Evolutionary conservation across 1,140 invertebrate genomes (phyloP).

Genomic region (Anastatus disparis): DNA sequence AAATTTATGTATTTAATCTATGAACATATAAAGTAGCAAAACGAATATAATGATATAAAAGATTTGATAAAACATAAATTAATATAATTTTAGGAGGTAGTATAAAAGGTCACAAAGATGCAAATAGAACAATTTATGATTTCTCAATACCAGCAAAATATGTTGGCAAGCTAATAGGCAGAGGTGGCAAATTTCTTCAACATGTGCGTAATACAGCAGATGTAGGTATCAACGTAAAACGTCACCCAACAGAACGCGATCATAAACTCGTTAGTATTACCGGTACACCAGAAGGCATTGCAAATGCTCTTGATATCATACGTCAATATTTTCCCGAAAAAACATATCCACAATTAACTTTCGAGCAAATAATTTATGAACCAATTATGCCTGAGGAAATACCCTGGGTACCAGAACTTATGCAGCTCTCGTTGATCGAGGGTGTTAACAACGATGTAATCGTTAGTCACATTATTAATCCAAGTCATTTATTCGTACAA

Average conservation of each 20-base stretch:
- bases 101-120: slow-evolving; percentile 68
- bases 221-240: slow-evolving; percentile 81
- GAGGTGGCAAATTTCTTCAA: slow-evolving; percentile 82
- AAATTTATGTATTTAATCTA: too few species aligned
- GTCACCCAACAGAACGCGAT: slow-evolving; percentile 75
- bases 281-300: slow-evolving; percentile 81
- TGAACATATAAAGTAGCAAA: too few species aligned
- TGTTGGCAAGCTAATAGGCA: slow-evolving; percentile 89
- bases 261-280: slow-evolving; percentile 86
- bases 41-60: too few species aligned
- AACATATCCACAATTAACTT: slow-evolving; percentile 80
- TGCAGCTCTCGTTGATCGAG: slow-evolving; percentile 84
- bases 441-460: slow-evolving; percentile 93
- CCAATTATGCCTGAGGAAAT: slow-evolving; percentile 62
- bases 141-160: slow-evolving; percentile 83
- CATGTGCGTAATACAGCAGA: slow-evolving; percentile 82
- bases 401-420: slow-evolving; percentile 50
- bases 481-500: slow-evolving; percentile 91
- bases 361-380: slow-evolving; percentile 74
- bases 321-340: slow-evolving; percentile 84
- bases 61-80: too few species aligned
- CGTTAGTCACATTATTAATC: slow-evolving; percentile 84
- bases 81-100: slow-evolving; percentile 67
- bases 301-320: slow-evolving; percentile 83
- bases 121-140: slow-evolving; percentile 69